Evolutionary conservation across 2,113 vertebrate genomes (phyloP), one percentile per base, ranked within the genome.

Genomic region (Collichthys lucidus): DNA sequence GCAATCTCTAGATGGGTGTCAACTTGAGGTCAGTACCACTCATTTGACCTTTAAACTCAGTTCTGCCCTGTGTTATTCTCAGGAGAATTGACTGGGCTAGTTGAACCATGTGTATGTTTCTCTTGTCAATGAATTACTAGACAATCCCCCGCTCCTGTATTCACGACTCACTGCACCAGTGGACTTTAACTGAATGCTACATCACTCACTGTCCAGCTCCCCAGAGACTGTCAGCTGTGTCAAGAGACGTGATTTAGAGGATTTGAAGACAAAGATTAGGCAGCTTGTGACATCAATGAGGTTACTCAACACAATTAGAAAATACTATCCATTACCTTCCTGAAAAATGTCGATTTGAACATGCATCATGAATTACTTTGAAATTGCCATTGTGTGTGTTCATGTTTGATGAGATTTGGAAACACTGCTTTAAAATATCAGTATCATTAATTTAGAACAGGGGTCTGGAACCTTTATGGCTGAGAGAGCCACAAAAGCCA

Each of bases 41-140:
- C 84, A 81, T 90, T 85, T 87, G 84, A 90, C 80, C 84, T 88
- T 55, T 86, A 79, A 88, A 74, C 88, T 85, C 63, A 79, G 59
- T 74, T 69, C 64, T 77, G 61, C 44, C 74, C 66, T 0, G 3
- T 16, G 42, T 31, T 66, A 24, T 82, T 69, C 82, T 76, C 81
- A 24, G 24, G 75, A 68, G 60, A 47, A 65, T 80, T 12, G 66
- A 66, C 66, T 57, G 40, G 35, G 73, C 49, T 24, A 26, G 81
- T 61, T 67, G 60, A 69, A 71, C 73, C 59, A 9, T 61, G 76
- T 52, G 77, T 52, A 29, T 63, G 62, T 82, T 79, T 60, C 78
- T 74, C 66, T 46, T 74, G 67, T 85, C 85, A 74, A 50, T 89
- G 47, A 88, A 80, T 80, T 80, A 65, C 57, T 61, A 44, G 64